Conservation (phyloP, 2,113 vertebrate species). For the Prietella phreatophila region DNA sequence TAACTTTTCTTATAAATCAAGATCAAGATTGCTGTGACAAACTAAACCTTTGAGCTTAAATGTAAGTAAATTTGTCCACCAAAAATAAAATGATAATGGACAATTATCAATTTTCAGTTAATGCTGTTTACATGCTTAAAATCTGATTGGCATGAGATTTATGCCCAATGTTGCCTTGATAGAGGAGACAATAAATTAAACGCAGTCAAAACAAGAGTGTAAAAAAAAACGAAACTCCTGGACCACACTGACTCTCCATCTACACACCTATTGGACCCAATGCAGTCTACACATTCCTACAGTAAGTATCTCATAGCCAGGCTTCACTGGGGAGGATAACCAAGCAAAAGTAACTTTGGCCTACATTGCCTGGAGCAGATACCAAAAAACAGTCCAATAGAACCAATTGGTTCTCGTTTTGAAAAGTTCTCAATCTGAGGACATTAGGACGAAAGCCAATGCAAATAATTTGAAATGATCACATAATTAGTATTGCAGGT, state of each 20-base stretch:
- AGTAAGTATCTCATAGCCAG: slow-evolving; percentile 59
- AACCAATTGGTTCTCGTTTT: neutral
- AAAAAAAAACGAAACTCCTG: slow-evolving; percentile 71
- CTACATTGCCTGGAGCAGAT: slow-evolving; percentile 70
- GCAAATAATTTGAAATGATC: slow-evolving; percentile 32
- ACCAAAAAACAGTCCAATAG: slow-evolving; percentile 54
- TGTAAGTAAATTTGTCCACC: neutral
- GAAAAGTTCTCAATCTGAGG: neutral
- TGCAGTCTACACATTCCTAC: slow-evolving; percentile 59
- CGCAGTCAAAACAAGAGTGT: slow-evolving; percentile 62
- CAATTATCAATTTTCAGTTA: neutral
- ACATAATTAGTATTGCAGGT: slow-evolving; percentile 42
- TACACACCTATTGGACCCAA: slow-evolving; percentile 63
- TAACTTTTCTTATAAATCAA: neutral
- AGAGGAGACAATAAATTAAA: slow-evolving; percentile 64
- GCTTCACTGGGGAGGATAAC: slow-evolving; percentile 78
- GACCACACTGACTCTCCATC: slow-evolving; percentile 72
- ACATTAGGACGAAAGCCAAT: neutral
- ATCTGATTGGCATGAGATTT: slow-evolving; percentile 1
- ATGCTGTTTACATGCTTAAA: slow-evolving; percentile 21
- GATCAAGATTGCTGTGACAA: neutral
- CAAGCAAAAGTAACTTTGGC: slow-evolving; percentile 76
- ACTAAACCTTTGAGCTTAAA: neutral
- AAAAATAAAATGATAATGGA: neutral
- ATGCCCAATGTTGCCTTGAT: slow-evolving; percentile 1